Base-by-base conservation (phyloP, 2,113 vertebrate species). In the Pogona vitticeps region DNA sequence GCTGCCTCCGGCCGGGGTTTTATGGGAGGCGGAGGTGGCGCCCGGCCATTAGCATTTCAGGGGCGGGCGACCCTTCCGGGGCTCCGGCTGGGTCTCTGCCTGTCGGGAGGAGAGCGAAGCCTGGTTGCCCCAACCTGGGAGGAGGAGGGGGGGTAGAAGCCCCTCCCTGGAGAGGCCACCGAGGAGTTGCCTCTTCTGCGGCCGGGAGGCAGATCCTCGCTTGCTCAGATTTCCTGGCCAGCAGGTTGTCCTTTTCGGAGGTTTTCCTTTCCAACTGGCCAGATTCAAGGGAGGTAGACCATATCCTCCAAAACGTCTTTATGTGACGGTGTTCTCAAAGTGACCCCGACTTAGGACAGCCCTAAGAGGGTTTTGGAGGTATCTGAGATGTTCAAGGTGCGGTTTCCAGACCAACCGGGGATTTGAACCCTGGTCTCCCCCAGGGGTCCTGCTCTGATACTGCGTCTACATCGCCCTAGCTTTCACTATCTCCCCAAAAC, bases 1-100 rank as follows among this genome's bases (percentile, higher is more conserved):
- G 5, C 10, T 52, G 91, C 61, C 33, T 26, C 68, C 28, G 72
- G 26, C 72, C 80, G 88, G 36, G 46, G 86, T 94, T 92, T 95
- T 94, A 95, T 94, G 76, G 90, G 80, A n/a, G 70, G 71, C 3
- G 9, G 2, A 59, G 88, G 76, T 79, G 89, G 85, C 85, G 83
- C 76, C 88, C 85, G 56, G 56, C 40, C 23, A 82, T 91, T 90
- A 91, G 90, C 92, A 92, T 93, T 84, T 91, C 92, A 89, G 89
- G 91, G 92, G 36, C 56, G 52, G 85, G 23, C 79, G n/a, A 21
- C 3, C 1, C 0, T 14, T 21, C 63, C 42, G n/a, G 46, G 76
- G 42, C n/a, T 38, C 65, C 26, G 1, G 6, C 1, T 61, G 0
- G 0, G n/a, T 1, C 9, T 40, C 56, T 20, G 18, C 76, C n/a